Evolutionary conservation across 2,888 invertebrate species (phyloP).

Genomic region (Melikaiella ostensackeni): DNA sequence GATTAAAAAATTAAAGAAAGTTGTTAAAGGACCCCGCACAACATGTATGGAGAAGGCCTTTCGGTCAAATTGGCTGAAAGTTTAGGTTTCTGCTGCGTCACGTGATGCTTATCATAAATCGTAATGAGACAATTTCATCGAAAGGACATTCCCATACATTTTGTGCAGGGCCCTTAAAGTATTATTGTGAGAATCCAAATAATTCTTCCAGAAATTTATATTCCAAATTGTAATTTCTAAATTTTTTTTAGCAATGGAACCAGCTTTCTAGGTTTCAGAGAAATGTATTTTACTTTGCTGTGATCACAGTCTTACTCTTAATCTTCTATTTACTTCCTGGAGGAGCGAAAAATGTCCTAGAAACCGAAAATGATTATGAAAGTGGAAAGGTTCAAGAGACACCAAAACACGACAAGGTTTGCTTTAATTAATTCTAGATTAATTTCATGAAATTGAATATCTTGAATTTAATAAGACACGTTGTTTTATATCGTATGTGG

Average conservation of each 20-base stretch:
- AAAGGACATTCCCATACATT: too few relatives aligned
- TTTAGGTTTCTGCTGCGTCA: too few relatives aligned
- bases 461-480: background rate
- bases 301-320: slow-evolving; percentile 80
- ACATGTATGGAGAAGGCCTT: too few relatives aligned
- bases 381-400: slow-evolving; percentile 63
- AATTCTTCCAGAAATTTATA: slow-evolving; percentile 50
- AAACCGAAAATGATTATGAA: slow-evolving; percentile 70
- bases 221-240: slow-evolving; percentile 66
- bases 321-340: slow-evolving; percentile 81
- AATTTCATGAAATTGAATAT: background rate
- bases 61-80: too few relatives aligned
- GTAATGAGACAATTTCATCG: too few relatives aligned
- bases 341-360: slow-evolving; percentile 71
- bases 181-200: background rate
- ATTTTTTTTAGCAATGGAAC: slow-evolving; percentile 86
- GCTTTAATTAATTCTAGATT: slow-evolving; percentile 14
- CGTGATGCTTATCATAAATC: too few relatives aligned
- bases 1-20: too few relatives aligned
- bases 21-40: too few relatives aligned
- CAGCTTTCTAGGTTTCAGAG: slow-evolving; percentile 90
- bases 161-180: too few relatives aligned
- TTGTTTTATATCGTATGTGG: background rate
- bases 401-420: slow-evolving; percentile 63
- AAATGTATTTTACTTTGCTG: slow-evolving; percentile 84